phyloP scores from a whole-genome alignment of 1,140 invertebrate species.

The Atopsyche davidsoni region DNA sequence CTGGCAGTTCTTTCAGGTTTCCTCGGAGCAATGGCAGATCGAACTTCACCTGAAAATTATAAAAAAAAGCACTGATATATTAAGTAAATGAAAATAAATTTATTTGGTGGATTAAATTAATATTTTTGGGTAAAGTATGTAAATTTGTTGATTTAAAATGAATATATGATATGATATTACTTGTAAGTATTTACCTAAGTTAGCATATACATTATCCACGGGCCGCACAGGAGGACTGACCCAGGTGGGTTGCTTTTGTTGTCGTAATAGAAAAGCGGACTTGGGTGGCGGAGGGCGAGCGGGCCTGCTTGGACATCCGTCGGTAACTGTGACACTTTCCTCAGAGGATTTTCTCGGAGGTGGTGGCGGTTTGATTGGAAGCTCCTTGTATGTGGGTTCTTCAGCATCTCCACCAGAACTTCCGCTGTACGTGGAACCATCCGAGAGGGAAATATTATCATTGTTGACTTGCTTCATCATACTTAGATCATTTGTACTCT shows the following conservation, averaged over 20 bases:
- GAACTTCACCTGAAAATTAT: conserved; percentile 67
- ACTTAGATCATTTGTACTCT: conserved; percentile 49
- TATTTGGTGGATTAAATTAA: neutral
- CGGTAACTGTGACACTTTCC: conserved; percentile 48
- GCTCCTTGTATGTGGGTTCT: conserved; percentile 33
- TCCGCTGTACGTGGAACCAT: conserved; percentile 47
- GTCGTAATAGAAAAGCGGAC: conserved; percentile 55
- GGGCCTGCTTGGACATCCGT: conserved; percentile 52
- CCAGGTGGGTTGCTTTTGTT: conserved; percentile 53
- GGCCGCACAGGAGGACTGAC: conserved; percentile 42
- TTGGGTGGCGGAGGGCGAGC: conserved; percentile 66
- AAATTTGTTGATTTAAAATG: neutral
- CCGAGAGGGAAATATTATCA: conserved; percentile 32
- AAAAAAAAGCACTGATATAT: neutral
- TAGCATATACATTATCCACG: conserved; percentile 68
- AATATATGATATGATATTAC: neutral
- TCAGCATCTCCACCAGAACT: conserved; percentile 44
- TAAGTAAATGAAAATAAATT: neutral
- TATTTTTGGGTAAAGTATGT: too few relatives aligned
- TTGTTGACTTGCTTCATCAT: conserved; percentile 41
- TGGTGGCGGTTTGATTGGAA: conserved; percentile 47
- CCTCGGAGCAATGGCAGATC: conserved; percentile 65
- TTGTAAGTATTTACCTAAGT: conserved; percentile 58
- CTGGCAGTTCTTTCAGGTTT: conserved; percentile 78
- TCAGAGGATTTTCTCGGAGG: conserved; percentile 38